These are phyloP conservation scores for Umimayanthus chanpuru DNA, from an alignment of 92 coral and sea anemone species.

Conservation along the genomic window DNA sequence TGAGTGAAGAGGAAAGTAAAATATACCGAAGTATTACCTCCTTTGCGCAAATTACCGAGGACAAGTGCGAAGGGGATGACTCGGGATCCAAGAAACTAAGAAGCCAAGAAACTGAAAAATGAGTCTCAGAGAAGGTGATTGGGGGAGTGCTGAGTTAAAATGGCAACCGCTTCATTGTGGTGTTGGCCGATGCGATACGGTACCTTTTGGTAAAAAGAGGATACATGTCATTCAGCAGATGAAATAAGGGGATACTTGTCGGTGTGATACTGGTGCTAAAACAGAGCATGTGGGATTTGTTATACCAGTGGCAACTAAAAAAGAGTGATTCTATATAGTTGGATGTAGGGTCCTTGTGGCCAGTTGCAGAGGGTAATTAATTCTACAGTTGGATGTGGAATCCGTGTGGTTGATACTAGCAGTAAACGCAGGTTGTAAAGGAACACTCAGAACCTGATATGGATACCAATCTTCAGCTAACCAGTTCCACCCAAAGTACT, in stretches of 20 bases:
- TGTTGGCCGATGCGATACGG: too few relatives aligned
- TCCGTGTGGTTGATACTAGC: not conserved
- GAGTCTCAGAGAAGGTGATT: too few relatives aligned
- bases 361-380: too few relatives aligned
- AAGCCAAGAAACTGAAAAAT: not conserved
- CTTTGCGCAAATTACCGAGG: slow-evolving; percentile 51
- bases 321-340: too few relatives aligned
- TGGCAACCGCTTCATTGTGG: too few relatives aligned
- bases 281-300: not conserved
- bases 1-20: slow-evolving; percentile 54
- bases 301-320: not conserved
- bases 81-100: slow-evolving; percentile 2
- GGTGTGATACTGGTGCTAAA: not conserved
- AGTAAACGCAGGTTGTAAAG: too few relatives aligned
- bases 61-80: not conserved
- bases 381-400: not conserved
- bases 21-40: slow-evolving; percentile 59
- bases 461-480: too few relatives aligned
- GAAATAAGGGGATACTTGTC: not conserved
- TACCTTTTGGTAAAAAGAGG: too few relatives aligned
- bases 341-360: not conserved
- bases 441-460: too few relatives aligned
- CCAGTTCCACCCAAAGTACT: too few relatives aligned
- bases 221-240: too few relatives aligned
- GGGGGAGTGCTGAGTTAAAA: too few relatives aligned